phyloP scores from a whole-genome alignment of 2,113 vertebrate species.

The Catharus bicknelli region DNA sequence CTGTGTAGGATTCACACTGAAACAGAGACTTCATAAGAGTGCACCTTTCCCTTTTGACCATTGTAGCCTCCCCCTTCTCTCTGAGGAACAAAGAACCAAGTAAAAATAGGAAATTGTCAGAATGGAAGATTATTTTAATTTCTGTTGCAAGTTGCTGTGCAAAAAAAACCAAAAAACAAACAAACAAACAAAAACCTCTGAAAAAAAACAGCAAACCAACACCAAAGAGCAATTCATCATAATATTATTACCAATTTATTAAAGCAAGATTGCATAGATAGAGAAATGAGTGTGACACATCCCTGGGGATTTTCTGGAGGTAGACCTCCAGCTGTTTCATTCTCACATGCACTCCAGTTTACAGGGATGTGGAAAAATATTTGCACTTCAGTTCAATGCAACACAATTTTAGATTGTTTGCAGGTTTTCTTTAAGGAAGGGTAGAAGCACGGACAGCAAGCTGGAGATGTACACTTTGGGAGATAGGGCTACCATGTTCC shows the following conservation, averaged over 20 bases:
- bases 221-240: constrained; percentile 44
- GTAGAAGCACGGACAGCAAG: not conserved
- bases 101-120: not conserved
- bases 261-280: constrained; percentile 34
- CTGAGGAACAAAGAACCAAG: not conserved
- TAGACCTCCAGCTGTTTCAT: constrained; percentile 61
- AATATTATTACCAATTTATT: constrained; percentile 64
- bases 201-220: constrained; percentile 17
- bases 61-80: not conserved
- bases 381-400: not conserved
- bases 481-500: not conserved
- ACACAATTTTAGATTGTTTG: constrained; percentile 24
- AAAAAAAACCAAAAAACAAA: not conserved
- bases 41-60: not conserved
- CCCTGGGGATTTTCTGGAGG: not conserved
- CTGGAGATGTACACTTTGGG: not conserved
- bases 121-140: not conserved
- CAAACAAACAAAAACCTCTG: not conserved
- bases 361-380: constrained; percentile 29
- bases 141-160: constrained; percentile 5
- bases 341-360: constrained; percentile 25
- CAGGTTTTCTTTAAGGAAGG: constrained; percentile 27
- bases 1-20: not conserved
- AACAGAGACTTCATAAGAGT: not conserved
- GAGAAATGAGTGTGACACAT: constrained; percentile 23